Evolutionary conservation across 2,888 invertebrate genomes (phyloP).

Genomic region (Phrixothrix hirtus): DNA sequence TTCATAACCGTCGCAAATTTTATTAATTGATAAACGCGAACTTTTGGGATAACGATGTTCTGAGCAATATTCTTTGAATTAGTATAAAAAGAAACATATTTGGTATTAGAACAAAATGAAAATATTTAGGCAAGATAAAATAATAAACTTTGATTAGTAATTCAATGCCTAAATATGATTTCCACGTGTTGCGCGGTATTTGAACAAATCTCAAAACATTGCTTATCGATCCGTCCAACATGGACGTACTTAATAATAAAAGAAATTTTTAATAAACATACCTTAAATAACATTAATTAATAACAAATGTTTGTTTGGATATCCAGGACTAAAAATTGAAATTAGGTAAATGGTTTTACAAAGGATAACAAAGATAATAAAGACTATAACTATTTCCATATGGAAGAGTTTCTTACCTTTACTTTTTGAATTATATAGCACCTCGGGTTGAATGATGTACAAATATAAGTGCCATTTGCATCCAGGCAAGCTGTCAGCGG

Average conservation of each 20-base stretch:
- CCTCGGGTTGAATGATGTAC: slow-evolving; percentile 65
- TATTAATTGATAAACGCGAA: too few species aligned
- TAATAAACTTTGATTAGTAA: background rate
- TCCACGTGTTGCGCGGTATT: slow-evolving; percentile 45
- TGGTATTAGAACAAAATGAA: too few species aligned
- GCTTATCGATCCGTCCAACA: slow-evolving; percentile 44
- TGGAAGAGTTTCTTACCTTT: slow-evolving; percentile 34
- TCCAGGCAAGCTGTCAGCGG: slow-evolving; percentile 58
- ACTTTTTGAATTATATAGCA: slow-evolving; percentile 71
- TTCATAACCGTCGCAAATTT: too few species aligned
- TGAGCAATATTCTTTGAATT: too few species aligned
- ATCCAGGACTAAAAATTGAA: background rate
- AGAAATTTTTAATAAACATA: slow-evolving; percentile 16
- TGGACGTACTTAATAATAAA: slow-evolving; percentile 29
- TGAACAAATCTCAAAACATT: slow-evolving; percentile 40
- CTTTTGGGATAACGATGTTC: too few species aligned
- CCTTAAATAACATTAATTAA: too few species aligned
- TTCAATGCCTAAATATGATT: slow-evolving; percentile 3
- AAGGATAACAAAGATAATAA: background rate
- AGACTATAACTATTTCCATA: slow-evolving; percentile 13
- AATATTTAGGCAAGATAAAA: too few species aligned
- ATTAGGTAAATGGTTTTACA: background rate
- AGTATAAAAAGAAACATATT: too few species aligned
- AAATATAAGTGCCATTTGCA: slow-evolving; percentile 64
- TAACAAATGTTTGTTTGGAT: too few species aligned